Evolutionary conservation across 2,888 invertebrate species (phyloP), one percentile per base, ranked within the genome.

Genomic region (Agrochola macilenta): DNA sequence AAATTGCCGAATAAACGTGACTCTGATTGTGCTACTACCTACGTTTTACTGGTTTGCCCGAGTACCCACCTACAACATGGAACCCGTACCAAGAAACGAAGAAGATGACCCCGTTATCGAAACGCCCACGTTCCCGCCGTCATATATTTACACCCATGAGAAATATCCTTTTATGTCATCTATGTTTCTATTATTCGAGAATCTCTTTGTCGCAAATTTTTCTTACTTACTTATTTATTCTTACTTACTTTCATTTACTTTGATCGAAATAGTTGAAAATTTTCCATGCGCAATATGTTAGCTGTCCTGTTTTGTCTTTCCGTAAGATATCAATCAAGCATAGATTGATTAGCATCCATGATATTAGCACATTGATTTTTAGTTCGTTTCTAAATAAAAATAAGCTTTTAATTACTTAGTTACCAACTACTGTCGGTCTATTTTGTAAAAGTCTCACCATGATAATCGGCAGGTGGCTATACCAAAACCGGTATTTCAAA

Each of bases 271-370:
- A 23, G 9, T 35, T 35, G 23, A 17, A 14, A 30, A 23, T 17
- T 65, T n/a, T 43, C 20, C 2, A 43, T 26, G 20, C 7, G 3
- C 5, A 11, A 26, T 26, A 26, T 20, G 5, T 12, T 65, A 43
- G 12, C 17, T 49, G n/a, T 49, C 8, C 1, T 49, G n/a, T 35
- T 39, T 68, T 35, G 1, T 35, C 23, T 66, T 49, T 39, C 35
- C 20, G 66, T 52, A 20, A 73, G 35, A 23, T 58, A 26, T 49
- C 49, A 39, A 26, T 73, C 49, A 26, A 73, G 23, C 12, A 64
- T 46, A 26, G 17, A 64, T 2, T 35, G 11, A 7, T 20, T 12
- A n/a, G 12, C 30, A 23, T n/a, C 9, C 17, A 9, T 39, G 5
- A 49, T 46, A 43, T 46, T 26, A 39, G 26, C 12, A 39, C 26